Conservation (phyloP, 2,888 invertebrate species). For the Melanostoma mellinum region DNA sequence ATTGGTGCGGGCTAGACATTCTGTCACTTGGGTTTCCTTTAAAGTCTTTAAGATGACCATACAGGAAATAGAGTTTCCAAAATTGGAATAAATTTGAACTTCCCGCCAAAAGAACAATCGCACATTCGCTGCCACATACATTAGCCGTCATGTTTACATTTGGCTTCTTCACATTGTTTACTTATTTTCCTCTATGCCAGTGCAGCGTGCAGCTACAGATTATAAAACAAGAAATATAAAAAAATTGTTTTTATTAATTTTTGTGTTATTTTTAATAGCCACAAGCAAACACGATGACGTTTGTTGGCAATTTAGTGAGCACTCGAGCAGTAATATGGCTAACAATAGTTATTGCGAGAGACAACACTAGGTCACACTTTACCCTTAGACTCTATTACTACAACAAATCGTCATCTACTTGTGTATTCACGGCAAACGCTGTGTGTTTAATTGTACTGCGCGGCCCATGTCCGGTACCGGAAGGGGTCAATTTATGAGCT, state of each 20-base stretch:
- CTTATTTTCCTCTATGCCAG: too few species aligned
- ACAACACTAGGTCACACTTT: slow-evolving; percentile 70
- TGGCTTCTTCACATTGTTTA: too few species aligned
- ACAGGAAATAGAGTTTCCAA: too few species aligned
- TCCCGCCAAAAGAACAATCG: too few species aligned
- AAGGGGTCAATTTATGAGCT: slow-evolving; percentile 75
- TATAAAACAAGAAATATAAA: neutral
- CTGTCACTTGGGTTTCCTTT: too few species aligned
- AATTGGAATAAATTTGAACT: too few species aligned
- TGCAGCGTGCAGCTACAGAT: too few species aligned
- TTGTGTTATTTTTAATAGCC: too few species aligned
- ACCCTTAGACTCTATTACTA: slow-evolving; percentile 56
- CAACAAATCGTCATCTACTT: slow-evolving; percentile 64
- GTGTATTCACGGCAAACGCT: slow-evolving; percentile 69
- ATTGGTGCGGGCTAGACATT: too few species aligned
- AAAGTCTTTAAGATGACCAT: too few species aligned
- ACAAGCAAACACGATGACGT: slow-evolving; percentile 15
- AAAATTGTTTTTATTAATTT: slow-evolving; percentile 36
- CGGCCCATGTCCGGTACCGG: slow-evolving; percentile 76
- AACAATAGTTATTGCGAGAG: slow-evolving; percentile 42
- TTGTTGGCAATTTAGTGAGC: slow-evolving; percentile 34
- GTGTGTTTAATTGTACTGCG: slow-evolving; percentile 71
- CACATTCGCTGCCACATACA: too few species aligned
- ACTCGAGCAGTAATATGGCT: slow-evolving; percentile 25
- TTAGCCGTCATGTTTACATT: too few species aligned